These are phyloP conservation scores for Chaetura pelagica DNA, from an alignment of 2,113 vertebrate species.

Conservation along the genomic window DNA sequence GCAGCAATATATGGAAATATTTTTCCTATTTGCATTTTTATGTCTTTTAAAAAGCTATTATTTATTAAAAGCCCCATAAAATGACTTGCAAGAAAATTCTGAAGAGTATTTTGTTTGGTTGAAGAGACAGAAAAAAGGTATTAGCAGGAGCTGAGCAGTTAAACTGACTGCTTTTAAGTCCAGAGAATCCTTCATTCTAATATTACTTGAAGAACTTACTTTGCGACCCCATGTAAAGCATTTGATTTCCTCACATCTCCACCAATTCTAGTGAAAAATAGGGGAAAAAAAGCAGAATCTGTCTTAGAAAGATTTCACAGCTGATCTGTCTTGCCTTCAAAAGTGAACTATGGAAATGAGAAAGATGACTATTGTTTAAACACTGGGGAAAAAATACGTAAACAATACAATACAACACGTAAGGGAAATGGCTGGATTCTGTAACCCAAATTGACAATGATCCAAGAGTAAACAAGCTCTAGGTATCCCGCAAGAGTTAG, in stretches of 20 bases:
- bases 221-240: background rate
- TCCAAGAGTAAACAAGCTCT: background rate
- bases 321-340: background rate
- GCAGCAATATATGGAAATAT: background rate
- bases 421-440: background rate
- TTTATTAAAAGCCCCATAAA: background rate
- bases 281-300: background rate
- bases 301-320: background rate
- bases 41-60: background rate
- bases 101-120: background rate
- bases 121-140: background rate
- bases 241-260: background rate
- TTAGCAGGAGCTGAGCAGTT: background rate
- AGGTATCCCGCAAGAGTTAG: background rate
- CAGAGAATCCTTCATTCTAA: background rate
- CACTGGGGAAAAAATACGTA: background rate
- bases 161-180: background rate
- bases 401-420: background rate
- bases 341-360: background rate
- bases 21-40: slow-evolving; percentile 29
- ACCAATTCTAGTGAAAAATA: background rate
- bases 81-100: background rate
- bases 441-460: background rate
- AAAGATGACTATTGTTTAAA: background rate
- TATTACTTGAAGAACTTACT: background rate